Base-by-base conservation (phyloP, 2,113 vertebrate species). In the Strix aluco region DNA sequence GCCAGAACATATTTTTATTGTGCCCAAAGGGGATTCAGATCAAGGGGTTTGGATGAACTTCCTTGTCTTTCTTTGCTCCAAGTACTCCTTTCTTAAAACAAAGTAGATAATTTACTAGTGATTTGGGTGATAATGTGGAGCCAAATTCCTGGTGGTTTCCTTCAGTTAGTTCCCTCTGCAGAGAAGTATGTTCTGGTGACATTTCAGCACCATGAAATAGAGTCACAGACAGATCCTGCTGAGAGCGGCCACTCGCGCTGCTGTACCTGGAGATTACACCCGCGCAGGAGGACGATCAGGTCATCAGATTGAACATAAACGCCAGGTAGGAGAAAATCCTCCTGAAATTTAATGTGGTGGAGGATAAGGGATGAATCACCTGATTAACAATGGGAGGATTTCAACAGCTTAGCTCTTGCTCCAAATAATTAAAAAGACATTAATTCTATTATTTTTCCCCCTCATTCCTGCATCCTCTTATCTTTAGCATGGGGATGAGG, bases 1-100 rank as follows among this genome's bases (percentile, higher is more conserved):
- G 59, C 46, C 86, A 81, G 38, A 81, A 59, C 25, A 12, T 46
- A 77, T 32, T 87, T 95, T 92, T 75, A 85, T 85, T 85, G 86
- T 81, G 86, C 82, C 89, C 89, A 92, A 81, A 92, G 94, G 82
- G 65, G 82, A 61, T 81, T 81, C 59, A 92, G 89, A 92, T 94
- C 82, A 61, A 87, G 73, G 47, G 69, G 34, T 36, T 78, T 90
- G 94, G 88, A 90, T 84, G 73, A 70, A 81, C 46, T 94, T 85
- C 69, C 78, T 63, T n/a, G 32, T 65, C 89, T 94, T 52, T 62
- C 85, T 54, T 72, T 86, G 67, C 93, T 95, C 85, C 85, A 55
- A 75, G 57, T 72, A 15, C 42, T 90, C 73, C 88, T 87, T 84
- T 86, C 72, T 90, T 83, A 47, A 55, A 65, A 78, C 73, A 42